Conservation (phyloP, 2,113 vertebrate genomes). For the Rhinopomastus cyanomelas region DNA sequence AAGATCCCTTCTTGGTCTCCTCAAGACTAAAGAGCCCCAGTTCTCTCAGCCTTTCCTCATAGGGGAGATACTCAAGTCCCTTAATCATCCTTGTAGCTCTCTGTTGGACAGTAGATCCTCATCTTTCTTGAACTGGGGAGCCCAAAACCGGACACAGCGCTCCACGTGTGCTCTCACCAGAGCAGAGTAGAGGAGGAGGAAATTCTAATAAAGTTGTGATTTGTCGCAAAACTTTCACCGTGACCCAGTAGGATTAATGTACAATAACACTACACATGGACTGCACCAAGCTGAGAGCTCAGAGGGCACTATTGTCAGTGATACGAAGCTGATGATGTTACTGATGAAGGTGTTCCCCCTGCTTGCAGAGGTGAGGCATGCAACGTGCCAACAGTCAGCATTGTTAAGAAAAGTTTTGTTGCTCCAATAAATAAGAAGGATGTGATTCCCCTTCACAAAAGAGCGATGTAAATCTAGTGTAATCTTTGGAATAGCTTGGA, state of each 20-base stretch:
- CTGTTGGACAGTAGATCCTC: too few species aligned
- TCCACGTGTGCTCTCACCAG: too few species aligned
- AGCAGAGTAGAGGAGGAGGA: too few species aligned
- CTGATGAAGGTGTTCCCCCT: neutral
- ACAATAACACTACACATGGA: neutral
- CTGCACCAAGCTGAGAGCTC: neutral
- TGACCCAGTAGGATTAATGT: neutral
- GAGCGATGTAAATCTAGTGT: neutral
- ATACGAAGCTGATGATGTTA: neutral
- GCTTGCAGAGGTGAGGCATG: neutral
- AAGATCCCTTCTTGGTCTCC: too few species aligned
- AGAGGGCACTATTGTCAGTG: neutral
- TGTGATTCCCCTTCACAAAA: neutral
- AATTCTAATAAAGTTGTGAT: neutral
- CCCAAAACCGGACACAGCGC: too few species aligned
- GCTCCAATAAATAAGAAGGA: neutral
- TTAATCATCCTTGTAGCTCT: too few species aligned
- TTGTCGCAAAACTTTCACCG: neutral
- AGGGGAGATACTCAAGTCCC: too few species aligned
- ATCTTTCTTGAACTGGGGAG: too few species aligned
- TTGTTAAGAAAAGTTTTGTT: neutral
- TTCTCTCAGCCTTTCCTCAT: too few species aligned
- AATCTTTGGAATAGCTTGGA: neutral
- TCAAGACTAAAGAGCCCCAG: too few species aligned
- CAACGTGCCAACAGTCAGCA: neutral